A percentile compares a stretch with the other conserved stretches of the same genome.
phyloP scores from a whole-genome alignment of 1,140 invertebrate genomes.

The Drosophila insularis region DNA sequence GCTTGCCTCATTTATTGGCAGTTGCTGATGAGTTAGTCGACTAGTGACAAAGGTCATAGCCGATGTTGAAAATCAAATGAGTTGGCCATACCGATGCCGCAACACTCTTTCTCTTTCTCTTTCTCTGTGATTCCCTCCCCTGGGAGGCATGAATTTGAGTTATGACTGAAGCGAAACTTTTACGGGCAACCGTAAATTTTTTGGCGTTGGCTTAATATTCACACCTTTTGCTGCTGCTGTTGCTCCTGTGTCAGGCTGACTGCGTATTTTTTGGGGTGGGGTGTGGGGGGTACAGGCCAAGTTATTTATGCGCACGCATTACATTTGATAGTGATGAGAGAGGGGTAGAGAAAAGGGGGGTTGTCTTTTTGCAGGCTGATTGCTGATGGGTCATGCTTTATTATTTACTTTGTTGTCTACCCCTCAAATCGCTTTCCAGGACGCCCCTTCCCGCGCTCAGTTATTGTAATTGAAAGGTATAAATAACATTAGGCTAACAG shows the following conservation, averaged over 20 bases:
- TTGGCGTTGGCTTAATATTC: constrained; percentile 71
- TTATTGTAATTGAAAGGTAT: constrained; percentile 80
- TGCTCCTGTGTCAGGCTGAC: background rate
- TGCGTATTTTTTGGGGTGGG: too few relatives aligned
- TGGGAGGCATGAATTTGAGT: constrained; percentile 79
- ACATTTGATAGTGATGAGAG: constrained; percentile 67
- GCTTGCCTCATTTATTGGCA: constrained; percentile 68
- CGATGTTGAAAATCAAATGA: constrained; percentile 67
- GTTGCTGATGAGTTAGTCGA: constrained; percentile 18
- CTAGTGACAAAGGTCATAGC: constrained; percentile 11
- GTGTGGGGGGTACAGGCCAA: constrained; percentile 23
- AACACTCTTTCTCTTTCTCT: constrained; percentile 28
- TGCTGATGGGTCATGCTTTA: constrained; percentile 74
- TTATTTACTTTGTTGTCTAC: constrained; percentile 65
- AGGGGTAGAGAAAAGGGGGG: background rate
- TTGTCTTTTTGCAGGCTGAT: constrained; percentile 57
- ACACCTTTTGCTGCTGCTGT: constrained; percentile 61
- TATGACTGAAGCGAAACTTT: constrained; percentile 74
- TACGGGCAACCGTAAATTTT: constrained; percentile 77
- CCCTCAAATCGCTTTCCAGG: background rate
- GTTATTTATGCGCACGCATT: constrained; percentile 79
- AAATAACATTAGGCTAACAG: constrained; percentile 80
- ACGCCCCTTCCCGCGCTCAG: constrained; percentile 33
- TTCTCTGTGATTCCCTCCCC: constrained; percentile 34
- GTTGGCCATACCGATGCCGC: constrained; percentile 42